These are phyloP conservation scores for Sparus aurata DNA, from an alignment of 2,797 vertebrate genomes.

Conservation along the genomic window DNA sequence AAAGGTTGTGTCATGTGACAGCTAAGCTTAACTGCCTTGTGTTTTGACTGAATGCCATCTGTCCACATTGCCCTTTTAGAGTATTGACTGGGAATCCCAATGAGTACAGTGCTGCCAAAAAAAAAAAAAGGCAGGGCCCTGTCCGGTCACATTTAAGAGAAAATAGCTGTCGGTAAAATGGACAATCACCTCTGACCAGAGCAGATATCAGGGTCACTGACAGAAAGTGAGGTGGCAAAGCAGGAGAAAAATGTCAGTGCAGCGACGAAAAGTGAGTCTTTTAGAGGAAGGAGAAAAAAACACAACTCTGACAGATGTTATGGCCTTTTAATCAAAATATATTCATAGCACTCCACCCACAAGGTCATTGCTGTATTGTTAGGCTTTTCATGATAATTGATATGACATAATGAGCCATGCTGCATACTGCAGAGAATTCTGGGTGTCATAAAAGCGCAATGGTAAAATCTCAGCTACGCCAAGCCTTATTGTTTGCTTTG, in stretches of 20 bases:
- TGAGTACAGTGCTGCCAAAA: conserved; percentile 62
- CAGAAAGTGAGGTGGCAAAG: conserved; percentile 16
- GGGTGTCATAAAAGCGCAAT: conserved; percentile 19
- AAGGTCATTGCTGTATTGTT: conserved; percentile 49
- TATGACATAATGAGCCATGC: conserved; percentile 38
- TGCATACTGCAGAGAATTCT: conserved; percentile 7
- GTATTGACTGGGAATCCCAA: conserved; percentile 71
- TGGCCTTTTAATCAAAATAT: conserved; percentile 47
- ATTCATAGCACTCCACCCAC: conserved; percentile 45
- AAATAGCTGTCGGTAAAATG: conserved; percentile 55
- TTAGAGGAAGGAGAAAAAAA: conserved; percentile 6
- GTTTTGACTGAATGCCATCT: conserved; percentile 75
- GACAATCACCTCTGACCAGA: conserved; percentile 50
- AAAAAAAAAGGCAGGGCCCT: conserved; percentile 33
- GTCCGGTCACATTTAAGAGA: conserved; percentile 48
- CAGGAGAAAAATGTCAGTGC: not conserved
- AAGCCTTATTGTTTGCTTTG: conserved; percentile 36
- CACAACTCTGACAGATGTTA: conserved; percentile 18
- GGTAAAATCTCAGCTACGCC: conserved; percentile 25
- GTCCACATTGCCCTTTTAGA: conserved; percentile 74
- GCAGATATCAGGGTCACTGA: conserved; percentile 31
- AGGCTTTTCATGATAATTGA: conserved; percentile 45
- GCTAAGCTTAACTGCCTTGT: conserved; percentile 56
- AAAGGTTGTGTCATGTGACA: conserved; percentile 64
- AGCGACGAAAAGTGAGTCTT: conserved; percentile 1